A percentile compares a stretch with the other conserved stretches of the same genome.
phyloP scores from a whole-genome alignment of 2,113 vertebrate species.

The Phaethornis superciliosus region DNA sequence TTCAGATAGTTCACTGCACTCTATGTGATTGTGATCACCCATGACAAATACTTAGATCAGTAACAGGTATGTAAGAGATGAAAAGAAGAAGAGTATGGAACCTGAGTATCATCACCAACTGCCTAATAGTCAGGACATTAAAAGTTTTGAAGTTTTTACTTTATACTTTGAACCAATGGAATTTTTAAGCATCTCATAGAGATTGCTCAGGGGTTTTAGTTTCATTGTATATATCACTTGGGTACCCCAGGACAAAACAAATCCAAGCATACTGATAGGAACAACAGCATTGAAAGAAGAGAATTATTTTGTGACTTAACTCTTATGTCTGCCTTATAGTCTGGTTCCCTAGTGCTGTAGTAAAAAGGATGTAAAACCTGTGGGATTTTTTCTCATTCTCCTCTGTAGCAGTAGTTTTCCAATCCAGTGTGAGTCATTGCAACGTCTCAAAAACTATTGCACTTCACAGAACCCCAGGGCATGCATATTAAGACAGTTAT shows the following conservation, averaged over 20 bases:
- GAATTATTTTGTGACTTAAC: background rate
- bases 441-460: background rate
- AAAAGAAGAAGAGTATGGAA: background rate
- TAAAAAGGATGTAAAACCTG: background rate
- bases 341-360: background rate
- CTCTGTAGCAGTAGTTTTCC: background rate
- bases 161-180: background rate
- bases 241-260: slow-evolving; percentile 7
- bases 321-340: background rate
- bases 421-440: background rate
- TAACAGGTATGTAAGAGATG: background rate
- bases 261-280: background rate
- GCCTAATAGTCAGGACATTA: background rate
- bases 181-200: background rate
- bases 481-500: background rate
- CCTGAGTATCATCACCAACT: background rate
- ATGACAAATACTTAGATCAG: background rate
- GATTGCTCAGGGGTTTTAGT: background rate
- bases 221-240: background rate
- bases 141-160: background rate
- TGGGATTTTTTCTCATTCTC: background rate
- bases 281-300: background rate
- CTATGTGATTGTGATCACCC: background rate
- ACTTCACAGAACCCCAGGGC: background rate
- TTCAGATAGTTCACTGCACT: background rate